phyloP scores from a whole-genome alignment of 2,113 vertebrate species.

The Grammomys dolichurus region DNA sequence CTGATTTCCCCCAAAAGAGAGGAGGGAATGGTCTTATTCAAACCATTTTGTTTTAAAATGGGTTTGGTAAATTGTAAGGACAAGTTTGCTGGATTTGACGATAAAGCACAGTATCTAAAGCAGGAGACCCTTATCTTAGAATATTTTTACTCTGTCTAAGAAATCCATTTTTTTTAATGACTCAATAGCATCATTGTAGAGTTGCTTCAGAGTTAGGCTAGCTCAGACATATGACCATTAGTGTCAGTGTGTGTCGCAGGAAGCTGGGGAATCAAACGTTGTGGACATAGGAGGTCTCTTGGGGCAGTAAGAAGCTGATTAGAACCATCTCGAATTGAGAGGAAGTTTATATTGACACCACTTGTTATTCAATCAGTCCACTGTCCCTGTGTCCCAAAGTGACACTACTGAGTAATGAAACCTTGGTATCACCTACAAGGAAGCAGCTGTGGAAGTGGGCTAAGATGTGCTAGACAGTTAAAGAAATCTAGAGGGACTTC shows the following conservation, averaged over 20 bases:
- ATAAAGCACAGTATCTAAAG: neutral
- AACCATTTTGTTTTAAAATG: slow-evolving; percentile 31
- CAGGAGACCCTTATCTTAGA: neutral
- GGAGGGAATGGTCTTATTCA: neutral
- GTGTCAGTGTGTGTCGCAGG: neutral
- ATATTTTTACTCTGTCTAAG: neutral
- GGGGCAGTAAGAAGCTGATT: slow-evolving; percentile 31
- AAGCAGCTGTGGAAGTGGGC: neutral
- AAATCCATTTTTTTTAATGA: neutral
- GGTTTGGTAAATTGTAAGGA: slow-evolving; percentile 31
- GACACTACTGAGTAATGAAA: neutral
- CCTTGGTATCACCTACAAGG: neutral
- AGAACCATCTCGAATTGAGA: neutral
- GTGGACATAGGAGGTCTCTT: neutral
- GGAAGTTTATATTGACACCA: neutral
- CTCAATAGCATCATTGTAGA: neutral
- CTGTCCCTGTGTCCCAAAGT: neutral
- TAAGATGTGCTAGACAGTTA: neutral
- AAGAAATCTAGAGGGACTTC: neutral
- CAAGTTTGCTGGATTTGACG: neutral
- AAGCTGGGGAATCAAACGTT: neutral
- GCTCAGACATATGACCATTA: neutral
- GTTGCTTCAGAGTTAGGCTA: neutral
- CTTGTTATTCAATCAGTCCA: neutral
- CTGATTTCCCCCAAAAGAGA: neutral